Evolutionary conservation across 2,888 invertebrate genomes (phyloP), one percentile per base, ranked within the genome.

Genomic region (Drosophila phalerata): DNA sequence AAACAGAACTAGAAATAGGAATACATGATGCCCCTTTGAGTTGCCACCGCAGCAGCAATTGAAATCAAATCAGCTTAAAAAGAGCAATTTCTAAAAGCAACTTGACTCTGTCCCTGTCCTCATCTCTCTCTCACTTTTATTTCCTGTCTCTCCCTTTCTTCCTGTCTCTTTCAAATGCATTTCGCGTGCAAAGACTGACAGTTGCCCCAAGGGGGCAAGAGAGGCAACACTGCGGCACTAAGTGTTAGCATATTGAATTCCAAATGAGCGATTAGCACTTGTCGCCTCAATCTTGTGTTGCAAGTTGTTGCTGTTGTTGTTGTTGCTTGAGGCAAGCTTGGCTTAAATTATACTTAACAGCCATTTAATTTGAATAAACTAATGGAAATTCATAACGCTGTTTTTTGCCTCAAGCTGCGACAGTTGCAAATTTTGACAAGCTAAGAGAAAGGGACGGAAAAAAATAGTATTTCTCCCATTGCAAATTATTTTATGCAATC

Each of bases 241-340:
- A 37, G 63, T 47, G 52, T 48, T 55, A 65, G 66, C 79, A 77
- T 81, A 81, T 79, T 79, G 79, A 79, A 79, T 81, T 73, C 70
- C 78, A 70, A 81, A 79, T 79, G 81, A 79, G 81, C 73, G 81
- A 81, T 79, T 79, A 79, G 70, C 79, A 70, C 78, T 72, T 77
- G 66, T 64, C 68, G 71, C 66, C 70, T 55, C 32, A 19, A 51
- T 43, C 45, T 42, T 37, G 42, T 53, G 17, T 43, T 40, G 49
- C 42, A 56, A 49, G 34, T 58, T 56, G 74, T 43, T 37, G 45
- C 15, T 32, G 28, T 4, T 28, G 30, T 58, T 56, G 74, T 40
- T 37, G 45, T 15, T 32, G 37, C 37, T n/a, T 17, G 28, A 30
- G 17, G 48, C 48, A 32, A 42, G 1, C 25, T 30, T n/a, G 52